phyloP scores from a whole-genome alignment of 1,140 invertebrate genomes.

The Drosophila pruinosa region DNA sequence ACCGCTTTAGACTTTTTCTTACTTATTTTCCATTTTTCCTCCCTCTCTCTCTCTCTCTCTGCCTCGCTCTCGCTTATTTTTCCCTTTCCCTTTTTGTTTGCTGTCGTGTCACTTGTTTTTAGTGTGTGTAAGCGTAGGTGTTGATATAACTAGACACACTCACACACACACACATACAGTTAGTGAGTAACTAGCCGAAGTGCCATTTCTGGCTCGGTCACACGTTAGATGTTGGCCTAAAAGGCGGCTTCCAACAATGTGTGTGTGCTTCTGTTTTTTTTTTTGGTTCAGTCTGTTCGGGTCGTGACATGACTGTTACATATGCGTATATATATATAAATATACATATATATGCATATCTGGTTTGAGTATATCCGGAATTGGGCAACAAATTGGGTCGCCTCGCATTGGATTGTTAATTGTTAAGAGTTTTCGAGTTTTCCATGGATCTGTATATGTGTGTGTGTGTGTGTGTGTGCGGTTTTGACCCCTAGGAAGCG shows the following conservation, averaged over 20 bases:
- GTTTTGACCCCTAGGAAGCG: conserved; percentile 43
- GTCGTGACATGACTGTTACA: conserved; percentile 45
- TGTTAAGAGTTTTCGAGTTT: conserved; percentile 43
- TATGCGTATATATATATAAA: conserved; percentile 21
- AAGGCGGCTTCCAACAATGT: conserved; percentile 30
- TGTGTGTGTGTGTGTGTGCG: conserved; percentile 6
- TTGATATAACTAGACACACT: conserved; percentile 61
- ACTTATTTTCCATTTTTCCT: not conserved
- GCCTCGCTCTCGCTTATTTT: conserved; percentile 1
- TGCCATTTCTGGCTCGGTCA: conserved; percentile 32
- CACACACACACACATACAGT: conserved; percentile 15
- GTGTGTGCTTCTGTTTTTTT: conserved; percentile 30
- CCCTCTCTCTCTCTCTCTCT: conserved; percentile 3
- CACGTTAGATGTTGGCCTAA: conserved; percentile 29
- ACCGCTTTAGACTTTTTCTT: conserved; percentile 28
- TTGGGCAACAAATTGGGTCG: conserved; percentile 13
- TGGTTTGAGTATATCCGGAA: not conserved
- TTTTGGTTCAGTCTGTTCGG: not conserved
- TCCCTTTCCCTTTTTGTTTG: conserved; percentile 9
- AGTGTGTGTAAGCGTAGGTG: conserved; percentile 52
- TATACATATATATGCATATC: not conserved
- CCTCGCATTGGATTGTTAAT: conserved; percentile 60
- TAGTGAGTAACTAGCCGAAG: not conserved
- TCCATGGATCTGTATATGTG: not conserved
- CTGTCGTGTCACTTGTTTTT: conserved; percentile 23